Percentiles rank a stretch among this genome's conserved stretches.
Conservation (phyloP, 2,113 vertebrate genomes). For the Epinephelus fuscoguttatus region DNA sequence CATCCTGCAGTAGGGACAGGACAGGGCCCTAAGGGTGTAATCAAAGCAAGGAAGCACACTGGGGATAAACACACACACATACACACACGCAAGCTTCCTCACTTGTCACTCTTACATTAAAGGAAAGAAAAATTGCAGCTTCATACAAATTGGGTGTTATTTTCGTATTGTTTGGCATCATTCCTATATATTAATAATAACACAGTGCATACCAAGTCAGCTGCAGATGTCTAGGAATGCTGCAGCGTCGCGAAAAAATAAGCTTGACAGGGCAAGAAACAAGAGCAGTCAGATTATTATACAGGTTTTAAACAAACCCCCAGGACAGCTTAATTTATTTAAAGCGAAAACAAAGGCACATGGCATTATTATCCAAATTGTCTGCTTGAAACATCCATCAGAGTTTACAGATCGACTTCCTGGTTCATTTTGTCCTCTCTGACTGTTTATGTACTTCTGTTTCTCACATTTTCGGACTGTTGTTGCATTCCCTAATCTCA, state of each 20-base stretch:
- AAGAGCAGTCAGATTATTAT: background rate
- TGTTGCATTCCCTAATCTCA: background rate
- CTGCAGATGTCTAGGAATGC: constrained; percentile 9
- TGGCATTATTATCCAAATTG: background rate
- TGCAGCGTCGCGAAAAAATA: background rate
- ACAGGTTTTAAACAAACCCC: constrained; percentile 9
- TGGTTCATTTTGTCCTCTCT: constrained; percentile 16
- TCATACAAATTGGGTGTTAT: constrained; percentile 32
- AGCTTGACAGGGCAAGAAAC: background rate
- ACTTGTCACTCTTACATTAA: constrained; percentile 51
- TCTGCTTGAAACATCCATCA: background rate
- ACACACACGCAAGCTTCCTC: constrained; percentile 37
- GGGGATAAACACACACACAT: constrained; percentile 69
- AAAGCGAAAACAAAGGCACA: background rate
- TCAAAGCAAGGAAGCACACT: constrained; percentile 80
- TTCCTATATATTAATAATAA: constrained; percentile 28
- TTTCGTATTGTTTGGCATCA: constrained; percentile 22
- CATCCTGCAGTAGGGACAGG: constrained; percentile 80
- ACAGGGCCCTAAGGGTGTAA: constrained; percentile 77
- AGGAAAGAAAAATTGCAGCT: constrained; percentile 56
- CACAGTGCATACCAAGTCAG: constrained; percentile 18
- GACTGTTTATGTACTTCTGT: background rate
- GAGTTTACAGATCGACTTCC: background rate
- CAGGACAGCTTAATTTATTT: constrained; percentile 5
- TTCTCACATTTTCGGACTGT: background rate